These are phyloP conservation scores for Drosophila recens DNA, from an alignment of 2,888 invertebrate species.

Conservation along the genomic window DNA sequence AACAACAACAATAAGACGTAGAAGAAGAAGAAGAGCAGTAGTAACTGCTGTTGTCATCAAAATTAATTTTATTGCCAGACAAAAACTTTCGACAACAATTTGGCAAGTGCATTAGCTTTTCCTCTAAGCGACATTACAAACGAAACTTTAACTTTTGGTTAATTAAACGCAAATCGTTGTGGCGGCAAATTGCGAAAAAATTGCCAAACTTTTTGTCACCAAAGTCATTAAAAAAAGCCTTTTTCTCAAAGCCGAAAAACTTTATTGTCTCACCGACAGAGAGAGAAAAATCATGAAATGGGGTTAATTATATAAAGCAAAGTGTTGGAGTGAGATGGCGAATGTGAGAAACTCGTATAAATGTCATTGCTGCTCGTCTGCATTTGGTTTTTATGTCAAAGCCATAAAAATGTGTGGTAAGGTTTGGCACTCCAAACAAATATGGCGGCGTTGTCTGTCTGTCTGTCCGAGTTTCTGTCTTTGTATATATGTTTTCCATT, in stretches of 20 bases:
- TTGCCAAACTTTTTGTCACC: slow-evolving; percentile 52
- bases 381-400: slow-evolving; percentile 69
- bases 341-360: slow-evolving; percentile 29
- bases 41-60: slow-evolving; percentile 69
- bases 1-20: slow-evolving; percentile 5
- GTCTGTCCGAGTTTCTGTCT: slow-evolving; percentile 11
- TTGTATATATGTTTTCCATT: slow-evolving; percentile 35
- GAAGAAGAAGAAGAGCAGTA: slow-evolving; percentile 3
- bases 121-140: slow-evolving; percentile 47
- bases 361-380: slow-evolving; percentile 54
- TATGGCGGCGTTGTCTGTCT: slow-evolving; percentile 69
- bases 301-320: slow-evolving; percentile 68
- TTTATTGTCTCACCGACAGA: slow-evolving; percentile 70
- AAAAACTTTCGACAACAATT: slow-evolving; percentile 79
- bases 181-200: slow-evolving; percentile 81
- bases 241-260: slow-evolving; percentile 49
- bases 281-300: slow-evolving; percentile 49
- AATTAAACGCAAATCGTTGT: slow-evolving; percentile 82
- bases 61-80: slow-evolving; percentile 80
- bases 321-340: slow-evolving; percentile 20
- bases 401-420: slow-evolving; percentile 60
- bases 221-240: slow-evolving; percentile 29
- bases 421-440: slow-evolving; percentile 61
- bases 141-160: slow-evolving; percentile 68
- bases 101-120: slow-evolving; percentile 75